Percentiles rank a stretch among this genome's conserved stretches.
phyloP scores from a whole-genome alignment of 2,888 invertebrate species.

The Halocaridina rubra region DNA sequence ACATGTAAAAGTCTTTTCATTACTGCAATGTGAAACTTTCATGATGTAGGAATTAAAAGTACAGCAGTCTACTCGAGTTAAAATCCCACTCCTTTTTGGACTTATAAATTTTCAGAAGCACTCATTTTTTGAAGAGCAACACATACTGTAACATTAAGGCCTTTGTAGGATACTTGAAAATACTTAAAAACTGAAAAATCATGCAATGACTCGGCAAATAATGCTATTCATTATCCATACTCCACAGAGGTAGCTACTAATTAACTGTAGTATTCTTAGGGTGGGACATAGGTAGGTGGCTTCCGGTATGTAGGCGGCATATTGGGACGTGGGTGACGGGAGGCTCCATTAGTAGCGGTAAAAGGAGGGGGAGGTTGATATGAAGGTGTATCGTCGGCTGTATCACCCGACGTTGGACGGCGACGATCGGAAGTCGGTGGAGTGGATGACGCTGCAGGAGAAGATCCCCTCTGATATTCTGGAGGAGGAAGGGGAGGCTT shows the following conservation, averaged over 20 bases:
- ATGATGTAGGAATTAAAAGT: no score
- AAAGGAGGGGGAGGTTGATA: slow-evolving; percentile 88
- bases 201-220: not conserved
- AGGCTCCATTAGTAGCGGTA: slow-evolving; percentile 78
- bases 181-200: not conserved
- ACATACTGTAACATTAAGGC: not conserved
- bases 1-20: no score
- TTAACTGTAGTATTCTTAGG: slow-evolving; percentile 75
- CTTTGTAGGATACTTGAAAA: not conserved
- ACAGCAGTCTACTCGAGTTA: no score
- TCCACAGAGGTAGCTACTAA: not conserved
- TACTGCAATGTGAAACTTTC: no score
- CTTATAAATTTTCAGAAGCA: not conserved
- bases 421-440: slow-evolving; percentile 63
- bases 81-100: not conserved
- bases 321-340: slow-evolving; percentile 77
- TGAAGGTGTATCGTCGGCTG: slow-evolving; percentile 74
- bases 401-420: slow-evolving; percentile 59
- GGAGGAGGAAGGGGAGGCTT: slow-evolving; percentile 92
- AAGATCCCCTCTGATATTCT: slow-evolving; percentile 74
- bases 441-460: slow-evolving; percentile 71
- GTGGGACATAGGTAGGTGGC: slow-evolving; percentile 97
- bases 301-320: slow-evolving; percentile 92
- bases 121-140: not conserved
- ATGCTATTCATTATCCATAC: not conserved